Percentiles rank a stretch among this genome's conserved stretches.
These are phyloP conservation scores for Buceros bicornis DNA, from an alignment of 2,797 vertebrate species.

Conservation along the genomic window DNA sequence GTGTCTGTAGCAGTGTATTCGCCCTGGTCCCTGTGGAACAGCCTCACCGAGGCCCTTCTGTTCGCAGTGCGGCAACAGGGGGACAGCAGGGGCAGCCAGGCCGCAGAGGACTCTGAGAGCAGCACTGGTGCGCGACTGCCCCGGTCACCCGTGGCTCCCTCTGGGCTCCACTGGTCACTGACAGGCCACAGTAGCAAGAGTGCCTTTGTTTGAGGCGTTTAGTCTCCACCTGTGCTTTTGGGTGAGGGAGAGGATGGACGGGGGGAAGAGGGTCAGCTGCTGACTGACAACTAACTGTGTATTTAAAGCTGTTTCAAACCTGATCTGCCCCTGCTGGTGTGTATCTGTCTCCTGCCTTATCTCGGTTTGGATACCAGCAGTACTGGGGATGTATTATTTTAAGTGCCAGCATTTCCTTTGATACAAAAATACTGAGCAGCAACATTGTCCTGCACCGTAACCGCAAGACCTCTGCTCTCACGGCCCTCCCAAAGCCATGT, in stretches of 20 bases:
- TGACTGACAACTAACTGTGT: not conserved
- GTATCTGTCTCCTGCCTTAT: not conserved
- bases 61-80: not conserved
- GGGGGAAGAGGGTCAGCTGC: not conserved
- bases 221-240: not conserved
- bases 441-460: not conserved
- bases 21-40: not conserved
- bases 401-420: not conserved
- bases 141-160: rapidly evolving
- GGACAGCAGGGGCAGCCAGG: not conserved
- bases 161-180: not conserved
- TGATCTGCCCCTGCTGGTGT: not conserved
- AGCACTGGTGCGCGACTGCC: rapidly evolving
- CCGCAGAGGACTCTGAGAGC: rapidly evolving
- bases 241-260: not conserved
- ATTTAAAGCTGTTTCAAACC: not conserved
- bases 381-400: not conserved
- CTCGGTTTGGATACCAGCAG: not conserved
- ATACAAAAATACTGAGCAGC: not conserved
- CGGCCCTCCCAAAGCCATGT: not conserved
- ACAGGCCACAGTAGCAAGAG: not conserved
- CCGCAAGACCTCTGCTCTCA: not conserved
- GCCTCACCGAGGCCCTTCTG: rapidly evolving
- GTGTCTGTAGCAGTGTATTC: not conserved
- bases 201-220: not conserved